Evolutionary conservation across 1,140 invertebrate species (phyloP), one percentile per base, ranked within the genome.

Genomic region (Drosophila ananassae): DNA sequence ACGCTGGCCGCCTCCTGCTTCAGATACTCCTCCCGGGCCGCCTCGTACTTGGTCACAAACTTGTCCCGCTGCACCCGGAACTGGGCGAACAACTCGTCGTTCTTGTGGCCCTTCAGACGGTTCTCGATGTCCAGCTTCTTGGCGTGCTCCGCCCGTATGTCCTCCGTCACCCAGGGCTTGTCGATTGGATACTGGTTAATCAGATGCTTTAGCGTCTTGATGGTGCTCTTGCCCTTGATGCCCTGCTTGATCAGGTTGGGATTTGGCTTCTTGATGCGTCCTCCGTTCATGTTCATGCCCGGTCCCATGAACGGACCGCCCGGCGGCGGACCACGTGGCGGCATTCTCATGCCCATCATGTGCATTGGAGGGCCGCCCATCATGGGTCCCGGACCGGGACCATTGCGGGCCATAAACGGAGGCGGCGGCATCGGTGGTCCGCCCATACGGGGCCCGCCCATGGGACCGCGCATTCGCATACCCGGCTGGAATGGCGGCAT

Each of bases 121-220:
- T 92, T 91, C 58, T 91, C 89, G 34, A 92, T 91, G 39, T 92
- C 83, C 37, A 84, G 52, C 77, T 92, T 89, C 47, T 84, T 90
- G 2, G 72, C 72, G 50, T 92, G 77, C 8, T 89, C 81, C 8
- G 30, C 67, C 6, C 82, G 87, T 32, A 92, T 90, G 52, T 91
- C 89, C 17, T 90, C 81, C 8, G 76, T 90, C 5, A 92, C 90
- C 90, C 91, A 92, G 2, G 91, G 91, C 67, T 92, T 92, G 21
- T 91, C 90, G 22, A 92, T 77, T 21, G 90, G 90, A 77, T 92
- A 92, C 34, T 92, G 91, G 76, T 92, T 91, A 8, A 91, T 73
- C n/a, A 91, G 64, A 53, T 91, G 89, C 39, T 91, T 91, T 0
- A 91, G 60, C 17, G 90, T 91, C 39, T 91, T 91, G 7, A 91